Evolutionary conservation across 2,797 vertebrate genomes (phyloP).

Genomic region (Rhinatrema bivittatum): DNA sequence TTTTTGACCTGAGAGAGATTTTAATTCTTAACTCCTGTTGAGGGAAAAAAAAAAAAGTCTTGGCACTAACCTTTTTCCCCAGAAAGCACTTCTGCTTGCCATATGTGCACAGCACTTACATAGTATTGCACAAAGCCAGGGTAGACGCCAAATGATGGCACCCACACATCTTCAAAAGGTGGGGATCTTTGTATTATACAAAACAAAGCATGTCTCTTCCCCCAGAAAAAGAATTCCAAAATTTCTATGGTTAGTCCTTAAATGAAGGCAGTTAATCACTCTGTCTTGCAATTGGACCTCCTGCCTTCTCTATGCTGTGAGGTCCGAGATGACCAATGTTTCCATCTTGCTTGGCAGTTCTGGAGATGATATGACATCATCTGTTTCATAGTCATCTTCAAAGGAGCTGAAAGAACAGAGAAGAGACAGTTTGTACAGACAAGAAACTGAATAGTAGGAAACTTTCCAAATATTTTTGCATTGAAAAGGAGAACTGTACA

Average conservation of each 20-base stretch:
- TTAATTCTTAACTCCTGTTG: too few relatives aligned
- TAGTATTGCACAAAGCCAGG: conserved; percentile 54
- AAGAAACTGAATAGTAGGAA: too few relatives aligned
- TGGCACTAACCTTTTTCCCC: too few relatives aligned
- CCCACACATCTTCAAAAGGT: too few relatives aligned
- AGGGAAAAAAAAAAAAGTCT: too few relatives aligned
- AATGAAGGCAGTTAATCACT: conserved; percentile 32
- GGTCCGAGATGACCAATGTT: conserved; percentile 80
- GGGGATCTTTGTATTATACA: conserved; percentile 58
- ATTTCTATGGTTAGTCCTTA: conserved; percentile 21
- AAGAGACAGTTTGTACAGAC: conserved; percentile 16
- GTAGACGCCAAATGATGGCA: too few relatives aligned
- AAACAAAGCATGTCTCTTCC: conserved; percentile 49
- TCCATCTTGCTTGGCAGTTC: conserved; percentile 87
- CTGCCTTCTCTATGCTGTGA: conserved; percentile 63
- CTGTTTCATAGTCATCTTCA: conserved; percentile 90
- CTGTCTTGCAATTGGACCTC: conserved; percentile 35
- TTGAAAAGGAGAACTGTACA: too few relatives aligned
- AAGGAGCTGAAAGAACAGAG: conserved; percentile 74
- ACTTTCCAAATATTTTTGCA: too few relatives aligned
- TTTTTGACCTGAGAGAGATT: too few relatives aligned
- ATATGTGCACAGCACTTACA: conserved; percentile 34
- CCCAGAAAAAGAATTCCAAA: conserved; percentile 33
- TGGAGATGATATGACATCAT: conserved; percentile 74
- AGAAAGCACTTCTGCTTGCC: too few relatives aligned